Conservation (phyloP, 2,113 vertebrate genomes). For the Mesitornis unicolor region DNA sequence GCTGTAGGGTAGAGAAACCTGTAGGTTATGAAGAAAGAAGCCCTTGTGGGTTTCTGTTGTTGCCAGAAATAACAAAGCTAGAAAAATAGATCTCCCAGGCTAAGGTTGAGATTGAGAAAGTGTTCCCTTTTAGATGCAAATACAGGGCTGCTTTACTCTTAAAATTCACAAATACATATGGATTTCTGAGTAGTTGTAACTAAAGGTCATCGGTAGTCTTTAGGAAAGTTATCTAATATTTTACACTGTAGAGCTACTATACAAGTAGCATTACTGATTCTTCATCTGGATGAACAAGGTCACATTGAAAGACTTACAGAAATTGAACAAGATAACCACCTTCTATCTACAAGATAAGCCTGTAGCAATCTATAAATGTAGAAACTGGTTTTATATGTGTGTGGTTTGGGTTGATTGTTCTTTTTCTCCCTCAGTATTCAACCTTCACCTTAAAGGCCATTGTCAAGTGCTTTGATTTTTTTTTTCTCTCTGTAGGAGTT, state of each 20-base stretch:
- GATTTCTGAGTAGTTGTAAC: background rate
- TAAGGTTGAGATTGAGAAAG: background rate
- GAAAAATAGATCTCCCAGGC: background rate
- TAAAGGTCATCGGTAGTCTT: background rate
- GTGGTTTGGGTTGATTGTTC: background rate
- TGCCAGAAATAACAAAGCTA: background rate
- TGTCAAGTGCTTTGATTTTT: conserved; percentile 29
- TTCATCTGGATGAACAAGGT: background rate
- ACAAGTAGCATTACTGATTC: background rate
- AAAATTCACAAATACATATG: background rate
- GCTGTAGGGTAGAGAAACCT: background rate
- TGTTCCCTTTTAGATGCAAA: background rate
- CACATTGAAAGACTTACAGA: background rate
- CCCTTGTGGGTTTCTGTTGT: background rate
- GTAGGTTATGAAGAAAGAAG: background rate
- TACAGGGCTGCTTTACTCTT: background rate
- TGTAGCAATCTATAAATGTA: background rate
- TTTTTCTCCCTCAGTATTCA: background rate
- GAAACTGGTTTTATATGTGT: background rate
- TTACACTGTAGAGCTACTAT: background rate
- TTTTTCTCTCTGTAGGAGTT: background rate
- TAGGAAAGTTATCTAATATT: background rate
- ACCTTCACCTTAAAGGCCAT: conserved; percentile 18
- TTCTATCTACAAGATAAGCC: too few species aligned
- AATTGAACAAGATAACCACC: background rate